phyloP scores from a whole-genome alignment of 2,888 invertebrate species.

The Thera obeliscata region DNA sequence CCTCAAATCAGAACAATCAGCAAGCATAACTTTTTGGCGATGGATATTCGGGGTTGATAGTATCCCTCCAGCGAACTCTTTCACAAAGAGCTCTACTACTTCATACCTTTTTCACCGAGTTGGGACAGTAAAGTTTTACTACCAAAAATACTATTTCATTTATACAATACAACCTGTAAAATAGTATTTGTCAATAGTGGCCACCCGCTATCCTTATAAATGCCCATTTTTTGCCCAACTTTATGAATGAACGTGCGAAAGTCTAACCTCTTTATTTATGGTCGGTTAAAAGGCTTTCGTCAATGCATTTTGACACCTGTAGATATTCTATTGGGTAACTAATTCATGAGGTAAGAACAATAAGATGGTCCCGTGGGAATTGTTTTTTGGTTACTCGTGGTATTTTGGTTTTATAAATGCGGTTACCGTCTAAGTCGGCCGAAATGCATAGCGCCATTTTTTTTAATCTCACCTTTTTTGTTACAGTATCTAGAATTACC shows the following conservation, averaged over 20 bases:
- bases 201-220: slow-evolving; percentile 27
- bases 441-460: background rate
- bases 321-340: slow-evolving; percentile 16
- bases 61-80: too few relatives aligned
- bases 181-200: slow-evolving; percentile 2
- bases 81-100: too few relatives aligned
- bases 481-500: too few relatives aligned
- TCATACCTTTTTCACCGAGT: background rate
- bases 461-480: too few relatives aligned
- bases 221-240: slow-evolving; percentile 14
- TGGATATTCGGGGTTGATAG: too few relatives aligned
- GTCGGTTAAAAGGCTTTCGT: slow-evolving; percentile 31
- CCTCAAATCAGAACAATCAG: too few relatives aligned
- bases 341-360: slow-evolving; percentile 23
- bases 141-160: slow-evolving; percentile 4
- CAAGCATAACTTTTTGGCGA: too few relatives aligned
- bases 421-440: background rate
- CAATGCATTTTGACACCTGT: slow-evolving; percentile 39
- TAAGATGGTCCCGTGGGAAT: slow-evolving; percentile 34
- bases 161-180: slow-evolving; percentile 12
- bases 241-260: slow-evolving; percentile 36
- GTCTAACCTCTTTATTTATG: slow-evolving; percentile 8
- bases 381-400: slow-evolving; percentile 15
- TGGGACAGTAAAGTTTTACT: slow-evolving; percentile 6
- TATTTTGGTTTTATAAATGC: background rate